phyloP scores from a whole-genome alignment of 2,888 invertebrate species.

The Ichneumoninae sp. region DNA sequence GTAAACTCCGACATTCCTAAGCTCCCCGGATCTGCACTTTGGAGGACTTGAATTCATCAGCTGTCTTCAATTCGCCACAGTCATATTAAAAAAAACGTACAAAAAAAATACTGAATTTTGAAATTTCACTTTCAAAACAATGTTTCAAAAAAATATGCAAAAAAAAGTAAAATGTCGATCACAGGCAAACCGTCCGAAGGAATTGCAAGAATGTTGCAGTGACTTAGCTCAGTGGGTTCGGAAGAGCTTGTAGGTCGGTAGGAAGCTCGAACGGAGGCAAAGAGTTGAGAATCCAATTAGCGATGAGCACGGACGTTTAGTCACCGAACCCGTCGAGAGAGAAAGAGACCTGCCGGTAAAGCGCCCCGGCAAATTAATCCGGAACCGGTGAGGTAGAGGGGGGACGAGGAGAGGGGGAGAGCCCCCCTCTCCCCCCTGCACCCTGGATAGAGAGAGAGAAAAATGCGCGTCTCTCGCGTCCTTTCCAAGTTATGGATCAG shows the following conservation, averaged over 20 bases:
- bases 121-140: too few relatives aligned
- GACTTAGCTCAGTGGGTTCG: not conserved
- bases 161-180: not conserved
- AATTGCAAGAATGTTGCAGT: too few relatives aligned
- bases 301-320: conserved; percentile 69
- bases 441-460: conserved; percentile 51
- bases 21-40: not conserved
- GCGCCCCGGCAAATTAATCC: conserved; percentile 65
- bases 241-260: not conserved
- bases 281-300: conserved; percentile 76
- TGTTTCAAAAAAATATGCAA: not conserved
- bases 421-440: not conserved
- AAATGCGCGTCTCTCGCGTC: conserved; percentile 68
- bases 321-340: conserved; percentile 53
- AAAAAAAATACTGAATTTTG: not conserved
- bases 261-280: conserved; percentile 13
- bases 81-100: not conserved
- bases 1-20: not conserved
- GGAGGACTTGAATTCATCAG: too few relatives aligned
- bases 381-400: conserved; percentile 39
- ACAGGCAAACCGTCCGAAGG: too few relatives aligned
- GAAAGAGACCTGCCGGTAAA: conserved; percentile 70
- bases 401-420: not conserved
- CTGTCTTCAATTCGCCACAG: too few relatives aligned
- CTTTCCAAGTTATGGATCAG: conserved; percentile 78